phyloP scores from a whole-genome alignment of 2,888 invertebrate genomes.

The Crioceris asparagi region DNA sequence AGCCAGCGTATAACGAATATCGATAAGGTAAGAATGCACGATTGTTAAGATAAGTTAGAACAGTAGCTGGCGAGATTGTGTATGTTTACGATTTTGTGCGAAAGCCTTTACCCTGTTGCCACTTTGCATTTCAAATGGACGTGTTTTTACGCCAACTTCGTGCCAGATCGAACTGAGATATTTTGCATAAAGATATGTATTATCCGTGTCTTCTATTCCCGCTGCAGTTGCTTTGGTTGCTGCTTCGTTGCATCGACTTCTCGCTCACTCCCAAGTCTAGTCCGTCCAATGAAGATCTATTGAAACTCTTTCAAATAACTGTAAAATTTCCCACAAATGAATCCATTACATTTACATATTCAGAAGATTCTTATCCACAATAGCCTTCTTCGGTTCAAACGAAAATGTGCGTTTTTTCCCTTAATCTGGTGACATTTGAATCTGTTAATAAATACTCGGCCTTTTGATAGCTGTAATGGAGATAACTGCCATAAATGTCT shows the following conservation, averaged over 20 bases:
- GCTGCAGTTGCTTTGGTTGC: too few species aligned
- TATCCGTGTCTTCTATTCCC: conserved; percentile 30
- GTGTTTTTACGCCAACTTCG: conserved; percentile 35
- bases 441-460: too few species aligned
- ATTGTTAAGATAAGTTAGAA: conserved; percentile 31
- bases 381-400: too few species aligned
- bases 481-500: too few species aligned
- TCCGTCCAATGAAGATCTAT: conserved; percentile 25
- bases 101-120: conserved; percentile 25
- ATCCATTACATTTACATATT: conserved; percentile 13
- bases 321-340: conserved; percentile 12
- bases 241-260: too few species aligned
- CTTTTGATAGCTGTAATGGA: too few species aligned
- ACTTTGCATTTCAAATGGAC: conserved; percentile 36
- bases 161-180: conserved; percentile 35
- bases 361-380: too few species aligned
- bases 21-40: conserved; percentile 33
- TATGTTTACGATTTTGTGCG: conserved; percentile 33
- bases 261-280: conserved; percentile 25
- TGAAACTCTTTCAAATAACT: conserved; percentile 16
- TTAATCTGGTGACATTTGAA: too few species aligned
- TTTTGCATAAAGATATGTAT: conserved; percentile 36
- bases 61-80: conserved; percentile 30
- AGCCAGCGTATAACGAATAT: conserved; percentile 7
- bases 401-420: too few species aligned